A percentile compares a stretch with the other conserved stretches of the same genome.
Conservation (phyloP, 2,113 vertebrate genomes). For the Brachirus orientalis region DNA sequence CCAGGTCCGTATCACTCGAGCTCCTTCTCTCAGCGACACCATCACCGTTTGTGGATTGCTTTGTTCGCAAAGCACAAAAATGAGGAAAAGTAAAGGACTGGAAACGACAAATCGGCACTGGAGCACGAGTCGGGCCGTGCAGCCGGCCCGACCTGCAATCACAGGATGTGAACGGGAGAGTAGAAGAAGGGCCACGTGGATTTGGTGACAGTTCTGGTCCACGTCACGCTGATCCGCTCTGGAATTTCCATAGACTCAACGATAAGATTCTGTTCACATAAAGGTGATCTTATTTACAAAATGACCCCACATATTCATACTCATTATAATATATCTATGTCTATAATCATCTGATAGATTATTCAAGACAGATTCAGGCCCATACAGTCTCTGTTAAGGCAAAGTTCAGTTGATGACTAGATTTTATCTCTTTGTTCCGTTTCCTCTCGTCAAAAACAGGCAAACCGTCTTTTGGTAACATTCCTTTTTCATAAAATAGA, state of each 20-base stretch:
- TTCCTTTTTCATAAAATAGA: conserved; percentile 80
- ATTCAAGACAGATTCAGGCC: conserved; percentile 89
- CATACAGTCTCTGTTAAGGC: conserved; percentile 96
- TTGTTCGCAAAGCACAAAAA: conserved; percentile 52
- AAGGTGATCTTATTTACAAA: conserved; percentile 98
- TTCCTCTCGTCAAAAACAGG: conserved; percentile 78
- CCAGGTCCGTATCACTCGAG: conserved; percentile 9
- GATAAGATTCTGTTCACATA: conserved; percentile 73
- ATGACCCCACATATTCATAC: conserved; percentile 72
- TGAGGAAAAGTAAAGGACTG: too few species aligned
- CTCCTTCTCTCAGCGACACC: conserved; percentile 23
- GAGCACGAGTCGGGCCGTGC: background rate
- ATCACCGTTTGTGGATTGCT: conserved; percentile 35
- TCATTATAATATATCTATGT: conserved; percentile 76
- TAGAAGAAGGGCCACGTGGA: conserved; percentile 4
- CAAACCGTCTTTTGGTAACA: conserved; percentile 87
- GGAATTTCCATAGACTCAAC: conserved; percentile 82
- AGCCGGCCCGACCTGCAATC: conserved; percentile 23
- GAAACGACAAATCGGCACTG: conserved; percentile 11
- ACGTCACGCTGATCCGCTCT: conserved; percentile 1
- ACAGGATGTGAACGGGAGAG: too few species aligned
- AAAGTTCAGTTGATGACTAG: conserved; percentile 91
- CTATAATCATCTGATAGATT: conserved; percentile 76
- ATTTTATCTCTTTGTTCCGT: conserved; percentile 68
- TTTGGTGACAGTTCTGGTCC: conserved; percentile 20